Conservation (phyloP, 2,797 vertebrate genomes). For the Scolopax rusticola region DNA sequence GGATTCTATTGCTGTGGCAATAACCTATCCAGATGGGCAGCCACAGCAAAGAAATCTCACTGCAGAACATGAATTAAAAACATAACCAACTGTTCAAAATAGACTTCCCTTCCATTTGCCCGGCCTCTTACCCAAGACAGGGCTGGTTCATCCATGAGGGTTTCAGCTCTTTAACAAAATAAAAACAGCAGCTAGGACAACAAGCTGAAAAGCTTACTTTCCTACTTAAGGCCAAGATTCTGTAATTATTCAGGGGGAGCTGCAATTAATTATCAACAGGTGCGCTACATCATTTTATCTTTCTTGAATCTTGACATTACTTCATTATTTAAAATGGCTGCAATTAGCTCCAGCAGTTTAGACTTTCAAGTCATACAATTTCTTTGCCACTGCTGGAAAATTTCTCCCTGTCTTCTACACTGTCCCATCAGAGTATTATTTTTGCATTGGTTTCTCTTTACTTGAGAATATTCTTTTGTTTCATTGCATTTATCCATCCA, state of each 20-base stretch:
- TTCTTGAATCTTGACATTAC: neutral
- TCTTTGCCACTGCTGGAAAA: neutral
- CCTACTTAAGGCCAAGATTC: neutral
- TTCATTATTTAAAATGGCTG: constrained; percentile 10
- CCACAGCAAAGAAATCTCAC: neutral
- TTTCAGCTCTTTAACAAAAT: neutral
- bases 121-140: neutral
- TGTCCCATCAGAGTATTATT: neutral
- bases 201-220: neutral
- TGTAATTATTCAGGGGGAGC: neutral
- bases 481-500: neutral
- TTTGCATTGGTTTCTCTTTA: neutral
- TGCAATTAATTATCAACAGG: constrained; percentile 23
- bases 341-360: neutral
- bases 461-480: neutral
- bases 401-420: neutral
- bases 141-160: neutral
- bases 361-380: neutral
- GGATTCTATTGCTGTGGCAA: neutral
- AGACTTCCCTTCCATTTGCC: neutral
- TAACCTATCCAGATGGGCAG: neutral
- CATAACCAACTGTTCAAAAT: neutral
- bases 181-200: neutral
- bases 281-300: neutral
- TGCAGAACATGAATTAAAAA: neutral